phyloP scores from a whole-genome alignment of 2,113 vertebrate genomes.

The Reinhardtius hippoglossoides region DNA sequence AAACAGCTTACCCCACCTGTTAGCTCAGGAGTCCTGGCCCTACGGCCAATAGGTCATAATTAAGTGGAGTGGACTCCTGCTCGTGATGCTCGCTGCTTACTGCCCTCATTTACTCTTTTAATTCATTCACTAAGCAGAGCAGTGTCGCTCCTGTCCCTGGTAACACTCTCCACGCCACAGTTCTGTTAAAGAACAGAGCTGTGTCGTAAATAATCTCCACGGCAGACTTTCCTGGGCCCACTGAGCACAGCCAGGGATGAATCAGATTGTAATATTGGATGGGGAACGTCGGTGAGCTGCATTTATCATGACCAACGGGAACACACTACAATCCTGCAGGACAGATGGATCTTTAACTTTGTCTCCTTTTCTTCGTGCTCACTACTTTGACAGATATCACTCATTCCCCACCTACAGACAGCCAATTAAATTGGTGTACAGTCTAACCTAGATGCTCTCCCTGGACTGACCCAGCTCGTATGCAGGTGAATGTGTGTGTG shows the following conservation, averaged over 20 bases:
- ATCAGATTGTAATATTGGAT: slow-evolving; percentile 70
- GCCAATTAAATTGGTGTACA: slow-evolving; percentile 62
- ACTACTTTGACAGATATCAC: slow-evolving; percentile 63
- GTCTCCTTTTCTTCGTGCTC: slow-evolving; percentile 33
- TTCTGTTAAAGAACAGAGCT: slow-evolving; percentile 58
- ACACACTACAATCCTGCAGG: slow-evolving; percentile 41
- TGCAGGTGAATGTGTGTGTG: slow-evolving; percentile 17
- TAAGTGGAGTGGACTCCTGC: slow-evolving; percentile 70
- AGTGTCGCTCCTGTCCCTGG: slow-evolving; percentile 56
- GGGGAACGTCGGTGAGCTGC: slow-evolving; percentile 59
- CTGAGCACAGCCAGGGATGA: slow-evolving; percentile 63
- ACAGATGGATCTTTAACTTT: slow-evolving; percentile 61
- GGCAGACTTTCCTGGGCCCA: slow-evolving; percentile 59
- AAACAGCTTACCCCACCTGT: slow-evolving; percentile 17
- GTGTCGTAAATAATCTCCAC: slow-evolving; percentile 70
- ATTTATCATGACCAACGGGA: slow-evolving; percentile 66
- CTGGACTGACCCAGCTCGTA: slow-evolving; percentile 46
- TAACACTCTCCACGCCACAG: slow-evolving; percentile 41
- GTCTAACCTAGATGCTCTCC: slow-evolving; percentile 40
- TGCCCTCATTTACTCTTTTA: slow-evolving; percentile 72
- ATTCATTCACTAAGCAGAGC: slow-evolving; percentile 79
- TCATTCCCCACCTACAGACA: slow-evolving; percentile 53
- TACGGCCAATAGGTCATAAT: slow-evolving; percentile 65
- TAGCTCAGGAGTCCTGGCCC: slow-evolving; percentile 44
- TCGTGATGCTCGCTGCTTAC: slow-evolving; percentile 36